Base-by-base conservation (phyloP, 2,888 invertebrate genomes). In the Geophilus truncorum region DNA sequence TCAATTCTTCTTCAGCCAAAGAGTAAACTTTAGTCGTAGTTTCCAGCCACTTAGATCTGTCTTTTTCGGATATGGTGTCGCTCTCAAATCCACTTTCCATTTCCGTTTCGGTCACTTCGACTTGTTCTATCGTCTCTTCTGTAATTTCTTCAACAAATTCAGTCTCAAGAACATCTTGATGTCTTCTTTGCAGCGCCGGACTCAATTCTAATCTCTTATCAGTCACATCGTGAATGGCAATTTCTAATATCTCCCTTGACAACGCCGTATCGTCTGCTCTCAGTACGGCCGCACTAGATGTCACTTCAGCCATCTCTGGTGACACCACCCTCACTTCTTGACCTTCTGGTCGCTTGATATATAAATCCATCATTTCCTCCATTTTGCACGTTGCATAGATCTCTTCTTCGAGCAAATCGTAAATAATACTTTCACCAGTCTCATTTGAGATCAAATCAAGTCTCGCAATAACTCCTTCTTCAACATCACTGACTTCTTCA, bases 1-100 rank as follows among this genome's bases (percentile, higher is more conserved):
- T n/a, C 18, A 78, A 18, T 34, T 78, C 78, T 23, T 78, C 78
- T 18, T 78, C 78, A n/a, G 78, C 57, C 23, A 62, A 21, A 12
- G 57, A 21, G 10, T 21, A 62, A 18, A 62, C 57, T 62, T 62
- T 62, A 5, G 57, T 62, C 10, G 57, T 62, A 10, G 57, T 21
- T 10, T 5, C 23, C 9, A 62, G 21, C 23, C 5, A 21, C 23
- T 62, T 62, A 2, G 57, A 62, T n/a, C 57, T 18, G 23, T 62
- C 57, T 62, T 62, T 62, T 62, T 62, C 57, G 5, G 57, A 23
- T 7, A 6, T 0, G 2, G n/a, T 18, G 12, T 57, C 57, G 1
- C 1, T n/a, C n/a, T n/a, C n/a, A 12, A 51, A 77, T 25, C 76
- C 30, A 18, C 21, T 76, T 76, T 76, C 76, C 28, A 32, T 7